Conservation (phyloP, 2,113 vertebrate genomes). For the Saguinus imperator region DNA sequence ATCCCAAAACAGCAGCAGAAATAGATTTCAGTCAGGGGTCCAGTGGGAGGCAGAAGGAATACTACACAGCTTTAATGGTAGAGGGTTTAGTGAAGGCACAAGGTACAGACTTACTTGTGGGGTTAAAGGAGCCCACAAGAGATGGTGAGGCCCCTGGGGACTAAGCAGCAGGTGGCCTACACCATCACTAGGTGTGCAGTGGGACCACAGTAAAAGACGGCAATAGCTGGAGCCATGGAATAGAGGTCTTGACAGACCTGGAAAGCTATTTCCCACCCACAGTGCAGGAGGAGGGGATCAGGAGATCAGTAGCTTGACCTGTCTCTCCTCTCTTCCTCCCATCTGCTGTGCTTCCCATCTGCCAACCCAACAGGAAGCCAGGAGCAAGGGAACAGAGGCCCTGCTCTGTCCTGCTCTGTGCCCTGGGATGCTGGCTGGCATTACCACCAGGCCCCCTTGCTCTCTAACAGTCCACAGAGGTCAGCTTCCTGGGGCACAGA, state of each 20-base stretch:
- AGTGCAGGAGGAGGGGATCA: not conserved
- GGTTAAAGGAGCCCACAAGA: not conserved
- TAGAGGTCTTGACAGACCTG: not conserved
- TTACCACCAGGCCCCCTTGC: not conserved
- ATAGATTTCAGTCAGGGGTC: not conserved
- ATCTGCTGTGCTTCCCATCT: not conserved
- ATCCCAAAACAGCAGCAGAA: not conserved
- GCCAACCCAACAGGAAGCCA: not conserved
- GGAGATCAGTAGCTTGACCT: not conserved
- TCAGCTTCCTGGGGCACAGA: not conserved
- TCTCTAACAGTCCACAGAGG: not conserved
- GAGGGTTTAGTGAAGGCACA: not conserved
- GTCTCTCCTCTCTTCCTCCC: not conserved
- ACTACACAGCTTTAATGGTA: not conserved
- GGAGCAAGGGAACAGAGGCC: not conserved
- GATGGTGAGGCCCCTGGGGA: not conserved
- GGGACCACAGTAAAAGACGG: not conserved
- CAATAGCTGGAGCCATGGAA: not conserved
- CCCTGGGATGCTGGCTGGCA: not conserved
- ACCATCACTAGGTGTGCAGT: too few relatives aligned
- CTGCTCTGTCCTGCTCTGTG: not conserved
- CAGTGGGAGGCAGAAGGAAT: not conserved
- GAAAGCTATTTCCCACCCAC: not conserved
- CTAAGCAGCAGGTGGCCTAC: not conserved
- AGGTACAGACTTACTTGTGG: not conserved